Conservation (phyloP, 1,140 invertebrate species). For the Trypoxylus dichotomus region DNA sequence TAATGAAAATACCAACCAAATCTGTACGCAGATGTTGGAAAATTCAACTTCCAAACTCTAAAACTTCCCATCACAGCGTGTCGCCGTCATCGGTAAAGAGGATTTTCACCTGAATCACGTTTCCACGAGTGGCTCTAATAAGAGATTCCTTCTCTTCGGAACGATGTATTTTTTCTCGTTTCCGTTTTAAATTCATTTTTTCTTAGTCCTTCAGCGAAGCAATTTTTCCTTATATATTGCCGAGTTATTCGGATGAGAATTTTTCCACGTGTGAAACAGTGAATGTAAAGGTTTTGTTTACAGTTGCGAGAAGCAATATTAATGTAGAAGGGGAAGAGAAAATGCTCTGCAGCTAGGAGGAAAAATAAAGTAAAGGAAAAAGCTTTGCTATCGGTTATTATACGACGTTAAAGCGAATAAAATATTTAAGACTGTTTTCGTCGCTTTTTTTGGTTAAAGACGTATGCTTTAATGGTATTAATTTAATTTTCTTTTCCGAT, state of each 20-base stretch:
- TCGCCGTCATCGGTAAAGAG: not conserved
- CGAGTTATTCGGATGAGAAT: not conserved
- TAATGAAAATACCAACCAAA: conserved; percentile 1
- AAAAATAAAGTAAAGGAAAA: not conserved
- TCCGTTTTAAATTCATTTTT: conserved; percentile 1
- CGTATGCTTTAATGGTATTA: not conserved
- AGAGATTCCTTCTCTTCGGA: not conserved
- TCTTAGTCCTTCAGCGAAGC: not conserved
- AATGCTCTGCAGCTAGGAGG: not conserved
- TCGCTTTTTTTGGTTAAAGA: too few species aligned
- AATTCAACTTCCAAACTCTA: not conserved
- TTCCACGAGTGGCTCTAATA: not conserved
- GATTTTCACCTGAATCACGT: not conserved
- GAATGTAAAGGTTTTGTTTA: not conserved
- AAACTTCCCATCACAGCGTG: not conserved
- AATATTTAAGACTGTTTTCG: not conserved
- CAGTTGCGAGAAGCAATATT: not conserved
- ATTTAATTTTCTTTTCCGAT: not conserved
- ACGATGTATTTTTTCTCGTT: not conserved
- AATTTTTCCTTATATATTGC: not conserved
- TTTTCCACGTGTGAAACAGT: not conserved
- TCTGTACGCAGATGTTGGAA: not conserved
- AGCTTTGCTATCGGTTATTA: not conserved
- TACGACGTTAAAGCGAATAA: not conserved
- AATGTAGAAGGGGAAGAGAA: not conserved